Base-by-base conservation (phyloP, 1,140 invertebrate species). In the Vollenhovia emeryi region DNA sequence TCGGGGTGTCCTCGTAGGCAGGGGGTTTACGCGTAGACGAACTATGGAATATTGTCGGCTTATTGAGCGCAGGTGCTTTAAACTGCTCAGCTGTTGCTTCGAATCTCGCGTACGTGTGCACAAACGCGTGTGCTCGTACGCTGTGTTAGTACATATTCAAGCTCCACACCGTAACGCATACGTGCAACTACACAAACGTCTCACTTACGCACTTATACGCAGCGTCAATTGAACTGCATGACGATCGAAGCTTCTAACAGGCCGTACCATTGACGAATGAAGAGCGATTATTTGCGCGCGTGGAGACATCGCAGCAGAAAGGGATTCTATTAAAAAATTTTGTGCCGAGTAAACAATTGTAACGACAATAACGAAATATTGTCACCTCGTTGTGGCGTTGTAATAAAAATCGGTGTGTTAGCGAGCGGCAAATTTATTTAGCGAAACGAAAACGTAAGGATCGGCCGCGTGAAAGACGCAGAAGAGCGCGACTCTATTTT, bases 31-130 rank as follows among this genome's bases (percentile, higher is more conserved):
- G 87, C 87, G 86, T 91, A 87, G 55, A 62, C 87, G 84, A 89
- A 85, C 84, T 90, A 87, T 91, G 87, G 86, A 91, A 91, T 91
- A 91, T 86, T 50, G 90, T 66, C 86, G 86, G 88, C 88, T 91
- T 90, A 93, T 91, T 91, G 90, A 89, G 87, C 91, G 92, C 93
- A 94, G 93, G 93, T 94, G 93, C 90, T 92, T 92, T 91, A 90
- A 94, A 90, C 90, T 92, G 89, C 93, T 94, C 94, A 94, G 94
- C 93, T 94, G 94, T 93, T 94, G 93, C 93, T 94, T 94, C 91
- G 89, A 71, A 89, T 88, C 89, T 88, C 88, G 71, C 76, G 84
- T 87, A 84, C 80, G 84, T 83, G 82, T 60, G 86, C 84, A 78
- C 73, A 64, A 55, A 75, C 55, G 40, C 68, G 80, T 74, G 52